These are phyloP conservation scores for Plebejus argus DNA, from an alignment of 2,888 invertebrate genomes.

Conservation along the genomic window DNA sequence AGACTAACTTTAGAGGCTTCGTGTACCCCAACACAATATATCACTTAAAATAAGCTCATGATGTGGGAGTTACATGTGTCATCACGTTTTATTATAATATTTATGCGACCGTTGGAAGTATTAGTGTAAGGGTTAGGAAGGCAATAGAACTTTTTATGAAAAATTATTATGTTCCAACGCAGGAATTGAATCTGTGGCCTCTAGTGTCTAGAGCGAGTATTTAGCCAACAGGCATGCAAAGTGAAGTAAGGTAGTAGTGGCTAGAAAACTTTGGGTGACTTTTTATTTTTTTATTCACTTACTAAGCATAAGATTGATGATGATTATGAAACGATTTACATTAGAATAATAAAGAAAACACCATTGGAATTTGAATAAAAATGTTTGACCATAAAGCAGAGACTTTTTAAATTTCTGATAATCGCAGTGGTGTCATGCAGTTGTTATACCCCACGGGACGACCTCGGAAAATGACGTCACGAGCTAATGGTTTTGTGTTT, in stretches of 20 bases:
- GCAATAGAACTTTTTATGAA: too few species aligned
- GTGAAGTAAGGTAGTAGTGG: too few species aligned
- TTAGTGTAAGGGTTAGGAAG: neutral
- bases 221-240: too few species aligned
- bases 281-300: too few species aligned
- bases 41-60: constrained; percentile 34
- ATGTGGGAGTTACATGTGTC: constrained; percentile 32
- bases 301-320: too few species aligned
- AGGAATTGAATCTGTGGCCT: too few species aligned
- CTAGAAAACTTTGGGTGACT: too few species aligned
- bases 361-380: constrained; percentile 44
- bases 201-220: too few species aligned
- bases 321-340: neutral
- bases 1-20: constrained; percentile 40
- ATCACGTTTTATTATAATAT: constrained; percentile 23
- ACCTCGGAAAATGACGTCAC: neutral
- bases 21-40: constrained; percentile 36
- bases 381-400: constrained; percentile 72
- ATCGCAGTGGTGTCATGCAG: constrained; percentile 47
- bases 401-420: constrained; percentile 71
- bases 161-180: too few species aligned
- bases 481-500: neutral
- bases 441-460: neutral
- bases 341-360: constrained; percentile 15
- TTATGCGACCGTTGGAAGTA: neutral